Evolutionary conservation across 1,140 invertebrate genomes (phyloP).

Genomic region (Olivierus martensii): DNA sequence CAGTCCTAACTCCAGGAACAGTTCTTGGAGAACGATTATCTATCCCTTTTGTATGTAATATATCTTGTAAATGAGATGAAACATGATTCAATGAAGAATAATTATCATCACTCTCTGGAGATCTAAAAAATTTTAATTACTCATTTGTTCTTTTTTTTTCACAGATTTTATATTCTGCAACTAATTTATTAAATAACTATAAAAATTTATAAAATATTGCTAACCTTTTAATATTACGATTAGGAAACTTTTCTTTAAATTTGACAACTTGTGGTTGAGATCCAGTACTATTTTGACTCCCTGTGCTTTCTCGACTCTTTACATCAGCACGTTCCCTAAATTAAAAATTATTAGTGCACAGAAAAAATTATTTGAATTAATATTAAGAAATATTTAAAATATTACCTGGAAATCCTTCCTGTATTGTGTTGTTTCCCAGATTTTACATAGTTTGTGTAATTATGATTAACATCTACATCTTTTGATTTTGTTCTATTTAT

Average conservation of each 20-base stretch:
- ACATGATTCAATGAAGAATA: not conserved
- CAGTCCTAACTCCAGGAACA: slow-evolving; percentile 1
- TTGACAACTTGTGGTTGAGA: slow-evolving; percentile 16
- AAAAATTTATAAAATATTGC: not conserved
- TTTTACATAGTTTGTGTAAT: too few relatives aligned
- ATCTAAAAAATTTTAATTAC: too few relatives aligned
- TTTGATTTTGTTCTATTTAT: too few relatives aligned
- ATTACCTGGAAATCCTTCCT: too few relatives aligned
- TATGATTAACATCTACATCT: too few relatives aligned
- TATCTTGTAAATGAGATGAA: not conserved
- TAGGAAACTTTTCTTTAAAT: slow-evolving; percentile 22
- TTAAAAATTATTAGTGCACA: too few relatives aligned
- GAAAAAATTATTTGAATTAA: too few relatives aligned
- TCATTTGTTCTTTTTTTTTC: too few relatives aligned
- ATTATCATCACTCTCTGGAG: too few relatives aligned
- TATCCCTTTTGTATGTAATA: not conserved
- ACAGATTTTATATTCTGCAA: not conserved
- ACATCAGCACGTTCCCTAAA: not conserved
- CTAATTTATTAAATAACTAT: not conserved
- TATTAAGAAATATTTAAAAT: too few relatives aligned
- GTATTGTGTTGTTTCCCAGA: too few relatives aligned
- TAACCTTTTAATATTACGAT: slow-evolving; percentile 12
- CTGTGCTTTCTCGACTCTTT: not conserved
- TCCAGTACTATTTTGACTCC: not conserved
- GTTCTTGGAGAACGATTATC: not conserved